A percentile compares a stretch with the other conserved stretches of the same genome.
phyloP scores from a whole-genome alignment of 2,888 invertebrate genomes.

The Chrysomela aeneicollis region DNA sequence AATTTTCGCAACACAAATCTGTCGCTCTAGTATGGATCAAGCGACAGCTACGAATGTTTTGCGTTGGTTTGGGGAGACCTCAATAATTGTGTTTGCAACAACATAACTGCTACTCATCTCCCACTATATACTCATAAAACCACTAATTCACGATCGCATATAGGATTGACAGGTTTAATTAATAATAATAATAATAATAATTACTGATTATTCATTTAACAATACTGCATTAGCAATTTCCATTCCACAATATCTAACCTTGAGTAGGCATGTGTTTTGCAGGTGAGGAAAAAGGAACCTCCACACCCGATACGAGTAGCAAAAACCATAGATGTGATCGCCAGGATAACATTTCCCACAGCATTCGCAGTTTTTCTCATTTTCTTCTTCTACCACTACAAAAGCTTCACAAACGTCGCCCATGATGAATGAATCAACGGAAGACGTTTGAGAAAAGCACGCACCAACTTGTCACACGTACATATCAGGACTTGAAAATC shows the following conservation, averaged over 20 bases:
- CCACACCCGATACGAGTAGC: conserved; percentile 93
- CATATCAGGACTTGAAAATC: conserved; percentile 39
- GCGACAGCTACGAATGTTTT: too few species aligned
- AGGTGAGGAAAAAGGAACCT: conserved; percentile 90
- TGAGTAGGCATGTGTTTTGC: conserved; percentile 78
- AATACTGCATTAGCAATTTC: conserved; percentile 14
- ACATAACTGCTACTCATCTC: too few species aligned
- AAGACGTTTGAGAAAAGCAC: conserved; percentile 4
- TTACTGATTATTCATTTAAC: too few species aligned
- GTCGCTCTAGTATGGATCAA: too few species aligned
- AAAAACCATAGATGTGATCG: conserved; percentile 94
- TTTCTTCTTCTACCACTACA: conserved; percentile 95
- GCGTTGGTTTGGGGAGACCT: too few species aligned
- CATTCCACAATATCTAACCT: conserved; percentile 53
- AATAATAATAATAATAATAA: too few species aligned
- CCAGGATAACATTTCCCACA: conserved; percentile 91
- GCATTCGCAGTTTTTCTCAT: conserved; percentile 93
- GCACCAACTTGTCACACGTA: conserved; percentile 31
- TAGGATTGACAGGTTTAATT: too few species aligned
- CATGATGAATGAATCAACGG: conserved; percentile 43
- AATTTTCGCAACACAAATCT: too few species aligned
- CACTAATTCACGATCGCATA: too few species aligned
- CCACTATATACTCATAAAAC: too few species aligned
- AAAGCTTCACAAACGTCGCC: conserved; percentile 76
- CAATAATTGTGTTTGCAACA: too few species aligned